Evolutionary conservation across 2,888 invertebrate genomes (phyloP).

Genomic region (Dicranocentrus wangi): DNA sequence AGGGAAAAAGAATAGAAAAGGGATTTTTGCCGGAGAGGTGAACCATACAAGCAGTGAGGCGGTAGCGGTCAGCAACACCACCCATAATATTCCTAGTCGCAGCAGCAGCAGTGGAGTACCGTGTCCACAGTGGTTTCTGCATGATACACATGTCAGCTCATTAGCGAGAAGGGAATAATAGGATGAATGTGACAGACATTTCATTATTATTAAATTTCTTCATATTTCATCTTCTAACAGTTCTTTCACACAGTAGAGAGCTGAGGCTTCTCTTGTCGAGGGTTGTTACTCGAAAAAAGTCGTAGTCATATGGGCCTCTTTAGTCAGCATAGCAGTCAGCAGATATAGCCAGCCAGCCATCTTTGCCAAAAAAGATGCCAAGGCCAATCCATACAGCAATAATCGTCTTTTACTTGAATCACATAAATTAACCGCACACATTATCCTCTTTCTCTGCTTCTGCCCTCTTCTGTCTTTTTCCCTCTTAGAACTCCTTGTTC

Average conservation of each 20-base stretch:
- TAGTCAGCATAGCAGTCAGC: neutral
- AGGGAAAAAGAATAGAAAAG: constrained; percentile 16
- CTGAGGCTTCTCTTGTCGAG: neutral
- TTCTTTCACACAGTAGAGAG: constrained; percentile 42
- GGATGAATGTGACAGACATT: constrained; percentile 66
- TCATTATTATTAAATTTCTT: constrained; percentile 66
- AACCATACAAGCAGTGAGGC: constrained; percentile 55
- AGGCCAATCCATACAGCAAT: constrained; percentile 58
- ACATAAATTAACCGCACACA: constrained; percentile 57
- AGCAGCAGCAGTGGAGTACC: constrained; percentile 13
- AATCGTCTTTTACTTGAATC: constrained; percentile 63
- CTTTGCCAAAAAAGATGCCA: constrained; percentile 60
- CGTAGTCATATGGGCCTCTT: neutral
- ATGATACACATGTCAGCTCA: constrained; percentile 65
- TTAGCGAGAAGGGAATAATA: constrained; percentile 64
- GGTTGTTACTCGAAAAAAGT: neutral
- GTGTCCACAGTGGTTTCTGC: constrained; percentile 48
- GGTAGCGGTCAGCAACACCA: constrained; percentile 62
- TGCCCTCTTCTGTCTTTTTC: constrained; percentile 16
- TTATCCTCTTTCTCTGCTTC: neutral
- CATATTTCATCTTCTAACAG: constrained; percentile 64
- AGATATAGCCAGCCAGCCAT: neutral
- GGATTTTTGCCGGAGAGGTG: constrained; percentile 48
- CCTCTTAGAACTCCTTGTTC: neutral
- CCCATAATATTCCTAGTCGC: constrained; percentile 37